Conservation (phyloP, 2,888 invertebrate species). For the Atethmia centrago region DNA sequence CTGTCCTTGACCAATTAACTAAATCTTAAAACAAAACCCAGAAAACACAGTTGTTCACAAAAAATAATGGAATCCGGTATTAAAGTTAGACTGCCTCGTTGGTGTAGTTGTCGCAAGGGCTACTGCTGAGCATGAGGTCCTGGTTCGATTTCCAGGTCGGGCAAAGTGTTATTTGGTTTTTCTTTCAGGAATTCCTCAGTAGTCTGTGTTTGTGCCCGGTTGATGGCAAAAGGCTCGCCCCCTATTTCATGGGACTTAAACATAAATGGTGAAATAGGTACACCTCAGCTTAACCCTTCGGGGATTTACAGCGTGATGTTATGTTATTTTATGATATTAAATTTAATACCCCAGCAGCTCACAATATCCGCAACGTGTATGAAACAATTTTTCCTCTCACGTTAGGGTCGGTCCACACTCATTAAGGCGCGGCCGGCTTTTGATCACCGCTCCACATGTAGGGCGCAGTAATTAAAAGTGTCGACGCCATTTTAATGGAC, state of each 20-base stretch:
- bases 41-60: too few relatives aligned
- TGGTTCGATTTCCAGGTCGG: too few relatives aligned
- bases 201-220: background rate
- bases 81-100: too few relatives aligned
- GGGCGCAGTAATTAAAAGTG: conserved; percentile 53
- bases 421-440: conserved; percentile 45
- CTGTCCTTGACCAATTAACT: too few relatives aligned
- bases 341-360: background rate
- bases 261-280: too few relatives aligned
- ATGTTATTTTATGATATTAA: background rate
- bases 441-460: conserved; percentile 25
- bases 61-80: background rate
- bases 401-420: conserved; percentile 37
- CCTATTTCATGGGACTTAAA: background rate
- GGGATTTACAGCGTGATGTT: background rate
- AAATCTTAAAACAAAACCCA: too few relatives aligned
- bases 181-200: too few relatives aligned
- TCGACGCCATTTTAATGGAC: conserved; percentile 26
- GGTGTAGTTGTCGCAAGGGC: too few relatives aligned
- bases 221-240: background rate
- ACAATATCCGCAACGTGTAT: conserved; percentile 4
- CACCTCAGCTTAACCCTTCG: background rate
- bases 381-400: conserved; percentile 41
- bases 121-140: too few relatives aligned
- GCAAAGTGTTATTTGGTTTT: too few relatives aligned